Evolutionary conservation across 2,888 invertebrate species (phyloP), one percentile per base, ranked within the genome.

Genomic region (Schrankia costaestrigalis): DNA sequence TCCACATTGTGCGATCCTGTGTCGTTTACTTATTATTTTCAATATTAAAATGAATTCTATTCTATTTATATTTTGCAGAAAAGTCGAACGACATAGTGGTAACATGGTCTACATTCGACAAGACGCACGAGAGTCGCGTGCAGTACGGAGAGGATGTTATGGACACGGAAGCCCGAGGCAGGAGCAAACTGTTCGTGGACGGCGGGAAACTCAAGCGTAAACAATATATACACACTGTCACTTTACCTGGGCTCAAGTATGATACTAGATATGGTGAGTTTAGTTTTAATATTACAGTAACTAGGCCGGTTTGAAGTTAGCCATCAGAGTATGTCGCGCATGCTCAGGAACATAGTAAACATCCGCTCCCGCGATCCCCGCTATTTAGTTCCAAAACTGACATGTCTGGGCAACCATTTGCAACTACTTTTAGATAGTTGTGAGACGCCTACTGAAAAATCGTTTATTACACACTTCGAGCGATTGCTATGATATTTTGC

Each of bases 91-190:
- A 55, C 22, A 52, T 55, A 89, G 40, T 96, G 95, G 75, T 94
- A 94, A 96, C 95, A 47, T 96, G 96, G 96, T 92, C 93, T 1
- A 96, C 96, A 6, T 90, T 90, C 64, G 90, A 92, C 64, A 80
- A 92, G 52, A 92, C 94, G 0, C 56, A 80, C 8, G 85, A 89
- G 39, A 93, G 94, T 0, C 59, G 92, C 15, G 95, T 95, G 12
- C 92, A 94, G 71, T 96, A 93, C 70, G 95, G 95, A 1, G 90
- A 90, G 41, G 80, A 78, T 3, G 89, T 89, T n/a, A 83, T 92
- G 60, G 74, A 90, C 43, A 67, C 89, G 24, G 80, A 69, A 30
- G 90, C 90, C 0, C 46, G 40, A 7, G 95, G 95, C 3, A 68
- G 63, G 33, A 85, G 91, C 10, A 88, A 80, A 3, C 56, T 89